These are phyloP conservation scores for Drosophila seguyi DNA, from an alignment of 1,140 invertebrate species.

Conservation along the genomic window DNA sequence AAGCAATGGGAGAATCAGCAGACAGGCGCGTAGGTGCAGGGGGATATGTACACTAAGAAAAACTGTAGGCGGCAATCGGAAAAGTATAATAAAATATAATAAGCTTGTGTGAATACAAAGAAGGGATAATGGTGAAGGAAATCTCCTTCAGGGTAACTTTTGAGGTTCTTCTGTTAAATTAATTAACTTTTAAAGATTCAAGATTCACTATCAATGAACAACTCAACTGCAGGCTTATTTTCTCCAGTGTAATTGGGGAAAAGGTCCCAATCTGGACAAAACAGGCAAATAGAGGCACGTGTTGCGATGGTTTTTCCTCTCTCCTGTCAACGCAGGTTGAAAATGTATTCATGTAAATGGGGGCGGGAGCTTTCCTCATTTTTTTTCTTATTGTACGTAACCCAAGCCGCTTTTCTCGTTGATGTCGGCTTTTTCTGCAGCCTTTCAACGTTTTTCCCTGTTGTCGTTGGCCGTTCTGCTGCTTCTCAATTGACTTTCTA, in stretches of 20 bases:
- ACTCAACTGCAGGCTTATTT: neutral
- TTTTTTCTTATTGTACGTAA: conserved; percentile 11
- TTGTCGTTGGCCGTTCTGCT: conserved; percentile 19
- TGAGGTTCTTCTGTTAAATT: neutral
- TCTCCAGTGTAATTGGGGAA: conserved; percentile 35
- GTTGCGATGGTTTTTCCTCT: conserved; percentile 34
- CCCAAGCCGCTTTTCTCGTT: conserved; percentile 26
- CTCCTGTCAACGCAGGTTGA: conserved; percentile 12
- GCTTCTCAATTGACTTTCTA: conserved; percentile 79
- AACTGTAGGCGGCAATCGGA: neutral
- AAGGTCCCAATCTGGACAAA: conserved; percentile 26
- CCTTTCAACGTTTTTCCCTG: conserved; percentile 58
- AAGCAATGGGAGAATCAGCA: conserved; percentile 26
- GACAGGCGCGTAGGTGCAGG: neutral
- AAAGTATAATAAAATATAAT: neutral
- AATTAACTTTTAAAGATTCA: neutral
- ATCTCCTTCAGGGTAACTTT: no score
- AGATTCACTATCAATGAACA: neutral
- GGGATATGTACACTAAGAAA: neutral
- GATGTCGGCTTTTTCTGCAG: conserved; percentile 25
- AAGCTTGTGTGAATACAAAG: neutral
- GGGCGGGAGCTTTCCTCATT: neutral
- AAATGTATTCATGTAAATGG: conserved; percentile 13
- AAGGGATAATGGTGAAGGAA: no score
- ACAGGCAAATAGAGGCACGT: conserved; percentile 45